These are phyloP conservation scores for Conus ventricosus DNA, from an alignment of 1,140 invertebrate genomes.

Conservation along the genomic window DNA sequence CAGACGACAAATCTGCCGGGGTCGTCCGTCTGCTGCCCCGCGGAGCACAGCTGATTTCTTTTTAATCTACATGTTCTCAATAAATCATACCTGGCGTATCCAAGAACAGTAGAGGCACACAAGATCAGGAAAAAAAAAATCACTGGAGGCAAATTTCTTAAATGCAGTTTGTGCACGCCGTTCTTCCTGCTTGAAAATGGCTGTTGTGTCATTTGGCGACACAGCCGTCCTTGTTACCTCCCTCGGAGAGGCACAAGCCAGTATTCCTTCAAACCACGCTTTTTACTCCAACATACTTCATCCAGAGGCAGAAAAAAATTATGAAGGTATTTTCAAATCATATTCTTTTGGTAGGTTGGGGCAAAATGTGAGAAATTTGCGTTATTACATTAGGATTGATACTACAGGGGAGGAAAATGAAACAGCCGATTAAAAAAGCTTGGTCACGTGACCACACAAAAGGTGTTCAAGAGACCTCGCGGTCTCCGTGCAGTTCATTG, in stretches of 20 bases:
- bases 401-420: slow-evolving; percentile 16
- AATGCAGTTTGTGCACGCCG: slow-evolving; percentile 23
- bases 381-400: too few species aligned
- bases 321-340: too few species aligned
- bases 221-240: slow-evolving; percentile 24
- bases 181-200: slow-evolving; percentile 35
- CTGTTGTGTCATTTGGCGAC: slow-evolving; percentile 27
- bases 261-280: not conserved
- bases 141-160: not conserved
- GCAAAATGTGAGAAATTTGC: too few species aligned
- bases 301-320: not conserved
- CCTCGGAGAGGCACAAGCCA: not conserved
- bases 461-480: slow-evolving; percentile 25
- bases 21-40: not conserved
- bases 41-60: not conserved
- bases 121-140: not conserved
- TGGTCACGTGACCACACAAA: slow-evolving; percentile 45
- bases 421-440: slow-evolving; percentile 34
- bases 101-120: not conserved
- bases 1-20: slow-evolving; percentile 19
- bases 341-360: too few species aligned
- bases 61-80: slow-evolving; percentile 6
- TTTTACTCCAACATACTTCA: not conserved
- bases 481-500: not conserved
- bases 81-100: not conserved